A percentile compares a stretch with the other conserved stretches of the same genome.
These are phyloP conservation scores for Origma solitaria DNA, from an alignment of 2,113 vertebrate species.

Conservation along the genomic window DNA sequence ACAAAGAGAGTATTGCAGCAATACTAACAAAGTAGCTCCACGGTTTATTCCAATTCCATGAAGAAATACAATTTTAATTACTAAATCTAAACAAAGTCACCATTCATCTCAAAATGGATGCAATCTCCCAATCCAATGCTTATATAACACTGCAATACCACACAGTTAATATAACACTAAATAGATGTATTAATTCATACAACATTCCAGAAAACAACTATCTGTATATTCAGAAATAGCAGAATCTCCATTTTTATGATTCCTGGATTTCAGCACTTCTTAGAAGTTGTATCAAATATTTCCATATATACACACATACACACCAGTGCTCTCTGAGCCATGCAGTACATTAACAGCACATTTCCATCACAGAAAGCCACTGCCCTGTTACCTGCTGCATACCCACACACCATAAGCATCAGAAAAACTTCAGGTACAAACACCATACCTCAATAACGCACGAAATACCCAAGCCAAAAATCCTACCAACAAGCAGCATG, in stretches of 20 bases:
- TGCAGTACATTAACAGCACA: neutral
- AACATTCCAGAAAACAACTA: neutral
- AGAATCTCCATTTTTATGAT: neutral
- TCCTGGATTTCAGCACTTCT: neutral
- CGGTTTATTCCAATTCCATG: neutral
- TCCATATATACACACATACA: neutral
- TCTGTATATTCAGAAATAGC: neutral
- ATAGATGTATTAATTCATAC: neutral
- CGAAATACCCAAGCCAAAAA: neutral
- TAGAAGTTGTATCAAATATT: neutral
- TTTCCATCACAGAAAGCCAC: neutral
- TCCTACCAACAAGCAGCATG: neutral
- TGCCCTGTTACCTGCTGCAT: neutral
- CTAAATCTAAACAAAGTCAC: neutral
- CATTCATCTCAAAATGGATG: neutral
- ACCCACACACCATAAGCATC: neutral
- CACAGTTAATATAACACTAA: neutral
- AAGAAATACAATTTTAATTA: neutral
- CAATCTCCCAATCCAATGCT: neutral
- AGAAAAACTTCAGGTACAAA: neutral
- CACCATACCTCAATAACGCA: neutral
- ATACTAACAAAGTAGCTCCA: neutral
- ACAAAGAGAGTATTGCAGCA: neutral
- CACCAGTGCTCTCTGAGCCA: neutral
- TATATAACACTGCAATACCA: neutral